Base-by-base conservation (phyloP, 1,140 invertebrate species). In the Drosophila grimshawi region DNA sequence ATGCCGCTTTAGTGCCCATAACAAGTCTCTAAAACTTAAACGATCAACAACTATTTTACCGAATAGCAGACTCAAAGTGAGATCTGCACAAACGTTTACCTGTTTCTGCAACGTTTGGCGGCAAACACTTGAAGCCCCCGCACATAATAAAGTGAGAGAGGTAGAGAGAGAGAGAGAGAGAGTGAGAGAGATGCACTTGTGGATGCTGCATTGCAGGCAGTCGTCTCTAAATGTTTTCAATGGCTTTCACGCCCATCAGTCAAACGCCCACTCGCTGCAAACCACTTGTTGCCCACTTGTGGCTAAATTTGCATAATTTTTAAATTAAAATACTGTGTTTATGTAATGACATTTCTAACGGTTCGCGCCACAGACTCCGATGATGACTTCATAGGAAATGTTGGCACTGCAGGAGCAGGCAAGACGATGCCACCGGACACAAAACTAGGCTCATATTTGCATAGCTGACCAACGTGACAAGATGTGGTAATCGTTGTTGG, bases 321-420 rank as follows among this genome's bases (percentile, higher is more conserved):
- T 51, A 51, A 89, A 88, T 89, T 90, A 89, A 89, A 86, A 80
- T 78, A 80, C 37, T 63, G 76, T 80, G 79, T 83, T 86, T 86
- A 78, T 78, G 81, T 86, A 86, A 85, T 85, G 81, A 76, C 68
- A 78, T 85, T 80, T 80, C 77, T 77, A 86, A 88, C 80, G 83
- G 72, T 79, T 63, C 10, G 46, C 5, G 7, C 4, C 10, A 33
- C 5, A 19, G 29, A 30, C 8, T 29, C 69, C 76, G 83, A 82
- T 83, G 85, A 89, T 83, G 85, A 89, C 83, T 88, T 80, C 81
- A 88, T 86, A 80, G 76, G 59, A 70, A 74, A 45, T 56, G 72
- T 37, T 35, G 7, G 43, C 37, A 37, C 65, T 63, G 51, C 49
- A 67, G 33, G 19, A 43, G 10, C 19, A 27, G 27, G 33, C 53